Percentiles rank a stretch among this genome's conserved stretches.
Evolutionary conservation across 2,888 invertebrate species (phyloP).

Genomic region (Chouioia cunea): DNA sequence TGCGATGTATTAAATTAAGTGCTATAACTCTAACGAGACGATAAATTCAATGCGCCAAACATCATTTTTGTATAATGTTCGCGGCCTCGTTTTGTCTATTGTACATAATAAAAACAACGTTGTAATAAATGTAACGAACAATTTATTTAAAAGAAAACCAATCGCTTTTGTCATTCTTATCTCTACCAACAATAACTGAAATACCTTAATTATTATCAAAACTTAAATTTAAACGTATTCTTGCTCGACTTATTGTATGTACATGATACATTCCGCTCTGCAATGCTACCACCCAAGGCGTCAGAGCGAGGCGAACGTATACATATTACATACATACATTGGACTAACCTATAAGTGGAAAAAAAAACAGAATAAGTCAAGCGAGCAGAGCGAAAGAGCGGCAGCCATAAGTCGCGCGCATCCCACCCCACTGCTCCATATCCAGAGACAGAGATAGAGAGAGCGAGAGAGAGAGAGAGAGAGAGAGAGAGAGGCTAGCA

Average conservation of each 20-base stretch:
- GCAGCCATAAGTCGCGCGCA: neutral
- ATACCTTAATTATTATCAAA: neutral
- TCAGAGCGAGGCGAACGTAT: neutral
- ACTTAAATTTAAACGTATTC: no score
- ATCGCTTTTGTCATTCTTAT: no score
- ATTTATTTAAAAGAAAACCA: conserved; percentile 57
- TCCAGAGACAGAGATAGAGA: conserved; percentile 10
- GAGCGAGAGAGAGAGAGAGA: neutral
- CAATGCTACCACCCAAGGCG: neutral
- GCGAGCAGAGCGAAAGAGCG: neutral
- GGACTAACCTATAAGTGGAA: neutral
- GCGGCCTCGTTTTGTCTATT: conserved; percentile 56
- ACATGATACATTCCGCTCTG: neutral
- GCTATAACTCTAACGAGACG: conserved; percentile 32
- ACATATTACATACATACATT: no score
- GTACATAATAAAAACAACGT: conserved; percentile 65
- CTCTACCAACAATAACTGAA: neutral
- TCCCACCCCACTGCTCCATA: conserved; percentile 35
- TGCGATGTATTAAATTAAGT: conserved; percentile 31
- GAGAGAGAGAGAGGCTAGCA: conserved; percentile 3
- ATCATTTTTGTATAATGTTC: conserved; percentile 57
- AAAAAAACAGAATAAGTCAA: conserved; percentile 1
- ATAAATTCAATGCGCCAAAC: conserved; percentile 54
- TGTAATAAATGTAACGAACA: conserved; percentile 66
- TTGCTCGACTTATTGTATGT: no score